Conservation (phyloP, 2,888 invertebrate species). For the Eustalomyia histrio region DNA sequence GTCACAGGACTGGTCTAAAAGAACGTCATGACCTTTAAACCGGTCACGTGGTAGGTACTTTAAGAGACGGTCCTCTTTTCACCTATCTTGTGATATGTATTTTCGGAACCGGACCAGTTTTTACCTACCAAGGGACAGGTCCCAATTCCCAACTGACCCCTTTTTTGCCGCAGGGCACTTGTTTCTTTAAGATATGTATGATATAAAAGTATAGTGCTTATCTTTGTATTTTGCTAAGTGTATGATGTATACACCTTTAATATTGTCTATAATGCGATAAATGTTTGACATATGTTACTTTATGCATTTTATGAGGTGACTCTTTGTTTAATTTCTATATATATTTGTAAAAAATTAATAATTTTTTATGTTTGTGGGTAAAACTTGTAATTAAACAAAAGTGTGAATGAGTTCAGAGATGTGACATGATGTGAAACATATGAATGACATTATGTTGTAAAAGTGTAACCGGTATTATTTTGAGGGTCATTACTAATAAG, state of each 20-base stretch:
- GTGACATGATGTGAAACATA: constrained; percentile 15
- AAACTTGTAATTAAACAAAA: constrained; percentile 13
- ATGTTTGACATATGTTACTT: neutral
- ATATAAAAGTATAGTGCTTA: too few species aligned
- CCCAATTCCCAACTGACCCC: too few species aligned
- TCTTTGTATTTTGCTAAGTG: neutral
- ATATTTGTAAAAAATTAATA: neutral
- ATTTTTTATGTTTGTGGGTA: neutral
- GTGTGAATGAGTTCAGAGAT: constrained; percentile 26
- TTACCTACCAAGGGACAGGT: too few species aligned
- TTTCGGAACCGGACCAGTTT: too few species aligned
- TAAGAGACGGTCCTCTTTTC: too few species aligned
- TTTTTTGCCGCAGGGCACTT: too few species aligned
- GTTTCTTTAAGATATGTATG: too few species aligned
- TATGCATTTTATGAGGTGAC: neutral
- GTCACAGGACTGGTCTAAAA: too few species aligned
- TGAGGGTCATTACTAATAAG: neutral
- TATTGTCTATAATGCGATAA: neutral
- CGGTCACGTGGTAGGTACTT: too few species aligned
- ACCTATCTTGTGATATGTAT: too few species aligned
- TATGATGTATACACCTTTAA: neutral
- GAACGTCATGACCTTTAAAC: too few species aligned
- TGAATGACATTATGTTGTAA: constrained; percentile 13
- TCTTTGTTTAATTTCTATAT: neutral
- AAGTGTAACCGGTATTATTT: neutral